Evolutionary conservation across 1,140 invertebrate genomes (phyloP), one percentile per base, ranked within the genome.

Genomic region (Alviniconcha marisindica): DNA sequence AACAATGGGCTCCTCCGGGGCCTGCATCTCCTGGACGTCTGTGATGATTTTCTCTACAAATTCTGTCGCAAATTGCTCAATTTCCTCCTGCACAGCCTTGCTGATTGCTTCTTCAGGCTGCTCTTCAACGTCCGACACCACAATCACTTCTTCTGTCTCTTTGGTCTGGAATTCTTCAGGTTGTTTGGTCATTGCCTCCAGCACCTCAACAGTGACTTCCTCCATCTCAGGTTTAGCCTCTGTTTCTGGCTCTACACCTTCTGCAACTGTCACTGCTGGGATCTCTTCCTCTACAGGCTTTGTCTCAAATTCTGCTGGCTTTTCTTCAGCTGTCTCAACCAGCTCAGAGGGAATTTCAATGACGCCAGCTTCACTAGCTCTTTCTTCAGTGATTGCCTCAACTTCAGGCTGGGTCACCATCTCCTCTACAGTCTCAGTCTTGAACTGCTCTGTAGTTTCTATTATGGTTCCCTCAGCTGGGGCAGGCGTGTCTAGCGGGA

Each of bases 311-410:
- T 77, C 66, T 66, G 69, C 51, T 74, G 77, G 78, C n/a, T 73
- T 73, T 77, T 84, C 73, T 51, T 77, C 77, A 31, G 77, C 63
- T 51, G 84, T 77, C 82, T 85, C 83, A n/a, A 48, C 82, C 66
- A 85, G 36, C 51, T 85, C 86, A 51, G 77, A 73, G 48, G 82
- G 38, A 5, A 89, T 87, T 82, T 90, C 88, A 73, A 86, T 83
- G 33, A 83, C 83, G 38, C 80, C 78, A 28, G 82, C 85, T 14
- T 89, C 87, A 38, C 79, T 77, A n/a, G 83, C 33, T 31, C 42
- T 28, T 63, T 88, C 87, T 78, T 85, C 83, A 60, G 82, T 81
- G 42, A 89, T 63, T 28, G 81, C 77, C 21, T 31, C 76, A 24
- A 86, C 80, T 31, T 87, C 83, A 38, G 86, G 83, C 40, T 87